Percentiles rank a stretch among this genome's conserved stretches.
Conservation (phyloP, 2,797 vertebrate species). For the Serranus cabrilla region DNA sequence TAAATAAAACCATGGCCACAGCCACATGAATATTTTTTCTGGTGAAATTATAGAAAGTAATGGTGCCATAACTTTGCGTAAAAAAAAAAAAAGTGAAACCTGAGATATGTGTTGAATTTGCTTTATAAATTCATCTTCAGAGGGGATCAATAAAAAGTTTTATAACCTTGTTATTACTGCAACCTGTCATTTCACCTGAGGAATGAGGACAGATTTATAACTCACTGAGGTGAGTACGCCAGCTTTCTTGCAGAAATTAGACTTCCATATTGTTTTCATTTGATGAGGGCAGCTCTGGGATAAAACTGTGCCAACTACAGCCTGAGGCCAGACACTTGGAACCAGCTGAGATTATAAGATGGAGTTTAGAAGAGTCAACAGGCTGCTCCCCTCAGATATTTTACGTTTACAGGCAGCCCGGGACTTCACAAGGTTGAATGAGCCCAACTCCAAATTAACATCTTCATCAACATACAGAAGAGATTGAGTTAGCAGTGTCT, state of each 20-base stretch:
- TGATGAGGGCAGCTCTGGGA: constrained; percentile 11
- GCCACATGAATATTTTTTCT: constrained; percentile 75
- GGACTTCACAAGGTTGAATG: neutral
- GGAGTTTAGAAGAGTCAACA: constrained; percentile 40
- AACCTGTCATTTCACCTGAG: constrained; percentile 73
- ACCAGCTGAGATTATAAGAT: constrained; percentile 34
- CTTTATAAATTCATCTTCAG: constrained; percentile 80
- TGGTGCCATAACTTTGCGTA: constrained; percentile 79
- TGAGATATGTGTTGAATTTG: constrained; percentile 80
- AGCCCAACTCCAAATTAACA: constrained; percentile 21
- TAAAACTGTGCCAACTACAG: constrained; percentile 24
- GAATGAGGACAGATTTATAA: constrained; percentile 23
- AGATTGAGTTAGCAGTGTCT: constrained; percentile 27
- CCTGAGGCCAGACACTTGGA: constrained; percentile 43
- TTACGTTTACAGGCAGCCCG: constrained; percentile 27
- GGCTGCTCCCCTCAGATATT: constrained; percentile 27
- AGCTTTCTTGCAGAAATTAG: constrained; percentile 15
- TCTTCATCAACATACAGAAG: constrained; percentile 41
- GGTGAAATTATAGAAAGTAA: constrained; percentile 78
- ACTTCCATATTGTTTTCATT: constrained; percentile 47
- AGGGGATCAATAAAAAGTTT: constrained; percentile 84
- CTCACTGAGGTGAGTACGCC: constrained; percentile 14
- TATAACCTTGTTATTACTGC: constrained; percentile 82
- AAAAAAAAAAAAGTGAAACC: constrained; percentile 60
- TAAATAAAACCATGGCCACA: constrained; percentile 80